phyloP scores from a whole-genome alignment of 2,888 invertebrate species.

The Leptopilina drosophilae region DNA sequence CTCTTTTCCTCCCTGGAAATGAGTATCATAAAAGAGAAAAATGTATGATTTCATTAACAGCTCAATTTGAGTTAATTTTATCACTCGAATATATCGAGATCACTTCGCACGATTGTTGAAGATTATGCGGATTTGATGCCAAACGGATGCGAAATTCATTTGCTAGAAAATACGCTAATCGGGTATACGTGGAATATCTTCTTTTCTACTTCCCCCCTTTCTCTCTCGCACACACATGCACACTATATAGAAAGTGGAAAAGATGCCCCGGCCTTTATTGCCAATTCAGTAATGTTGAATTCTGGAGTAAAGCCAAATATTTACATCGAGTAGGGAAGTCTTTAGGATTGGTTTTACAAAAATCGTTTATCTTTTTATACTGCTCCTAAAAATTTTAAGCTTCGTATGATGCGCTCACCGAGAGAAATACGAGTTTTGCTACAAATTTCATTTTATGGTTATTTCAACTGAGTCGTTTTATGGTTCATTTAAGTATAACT shows the following conservation, averaged over 20 bases:
- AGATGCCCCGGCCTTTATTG: slow-evolving; percentile 51
- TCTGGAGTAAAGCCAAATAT: slow-evolving; percentile 56
- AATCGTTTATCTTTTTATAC: slow-evolving; percentile 30
- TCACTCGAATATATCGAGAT: slow-evolving; percentile 52
- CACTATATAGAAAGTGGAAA: slow-evolving; percentile 20
- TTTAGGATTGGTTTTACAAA: slow-evolving; percentile 36
- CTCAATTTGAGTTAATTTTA: slow-evolving; percentile 22
- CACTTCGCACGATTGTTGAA: slow-evolving; percentile 50
- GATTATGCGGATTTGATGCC: slow-evolving; percentile 56
- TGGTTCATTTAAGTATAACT: slow-evolving; percentile 27
- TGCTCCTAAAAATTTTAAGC: slow-evolving; percentile 20
- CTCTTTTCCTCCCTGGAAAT: not conserved
- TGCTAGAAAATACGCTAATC: slow-evolving; percentile 58
- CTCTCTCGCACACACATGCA: too few relatives aligned
- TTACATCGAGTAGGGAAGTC: slow-evolving; percentile 41
- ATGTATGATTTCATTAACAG: not conserved
- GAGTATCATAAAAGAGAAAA: not conserved
- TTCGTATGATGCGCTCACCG: slow-evolving; percentile 1
- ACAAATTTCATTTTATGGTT: slow-evolving; percentile 33
- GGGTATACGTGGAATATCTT: slow-evolving; percentile 52
- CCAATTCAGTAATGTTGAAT: slow-evolving; percentile 54
- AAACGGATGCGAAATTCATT: slow-evolving; percentile 53
- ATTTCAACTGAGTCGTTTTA: slow-evolving; percentile 10
- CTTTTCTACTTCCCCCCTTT: not conserved
- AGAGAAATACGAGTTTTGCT: slow-evolving; percentile 21